Percentiles rank a stretch among this genome's conserved stretches.
These are phyloP conservation scores for Amia ocellicauda DNA, from an alignment of 2,113 vertebrate genomes.

Conservation along the genomic window DNA sequence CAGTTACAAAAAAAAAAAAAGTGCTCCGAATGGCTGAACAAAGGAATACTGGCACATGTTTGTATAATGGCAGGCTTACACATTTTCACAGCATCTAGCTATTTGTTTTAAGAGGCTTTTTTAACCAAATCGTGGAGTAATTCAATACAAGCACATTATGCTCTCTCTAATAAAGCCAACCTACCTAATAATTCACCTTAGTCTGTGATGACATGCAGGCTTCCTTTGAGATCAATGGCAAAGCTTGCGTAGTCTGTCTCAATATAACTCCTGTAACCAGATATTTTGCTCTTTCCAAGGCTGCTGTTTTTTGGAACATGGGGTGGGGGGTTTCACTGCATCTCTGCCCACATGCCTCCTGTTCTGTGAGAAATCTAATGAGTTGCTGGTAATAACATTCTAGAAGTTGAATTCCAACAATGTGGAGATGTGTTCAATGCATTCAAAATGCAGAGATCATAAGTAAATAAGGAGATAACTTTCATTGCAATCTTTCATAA, in stretches of 20 bases:
- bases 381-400: too few species aligned
- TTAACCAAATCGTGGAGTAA: conserved; percentile 27
- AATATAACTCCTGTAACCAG: conserved; percentile 18
- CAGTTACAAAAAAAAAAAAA: conserved; percentile 17
- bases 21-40: conserved; percentile 18
- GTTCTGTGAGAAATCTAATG: too few species aligned
- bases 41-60: conserved; percentile 25
- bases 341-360: neutral
- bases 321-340: conserved; percentile 18
- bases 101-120: conserved; percentile 32
- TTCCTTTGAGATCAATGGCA: conserved; percentile 17
- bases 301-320: conserved; percentile 15
- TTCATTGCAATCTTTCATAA: too few species aligned
- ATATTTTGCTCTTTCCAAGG: conserved; percentile 17
- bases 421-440: too few species aligned
- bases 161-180: conserved; percentile 27
- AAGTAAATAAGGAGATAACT: too few species aligned
- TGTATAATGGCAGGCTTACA: conserved; percentile 19
- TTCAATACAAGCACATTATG: conserved; percentile 27
- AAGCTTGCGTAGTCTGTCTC: conserved; percentile 13
- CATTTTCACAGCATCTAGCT: conserved; percentile 32
- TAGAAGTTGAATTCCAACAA: too few species aligned
- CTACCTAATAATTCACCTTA: conserved; percentile 29
- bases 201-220: conserved; percentile 21
- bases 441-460: too few species aligned